These are phyloP conservation scores for Edolisoma coerulescens DNA, from an alignment of 2,113 vertebrate species.

Conservation along the genomic window DNA sequence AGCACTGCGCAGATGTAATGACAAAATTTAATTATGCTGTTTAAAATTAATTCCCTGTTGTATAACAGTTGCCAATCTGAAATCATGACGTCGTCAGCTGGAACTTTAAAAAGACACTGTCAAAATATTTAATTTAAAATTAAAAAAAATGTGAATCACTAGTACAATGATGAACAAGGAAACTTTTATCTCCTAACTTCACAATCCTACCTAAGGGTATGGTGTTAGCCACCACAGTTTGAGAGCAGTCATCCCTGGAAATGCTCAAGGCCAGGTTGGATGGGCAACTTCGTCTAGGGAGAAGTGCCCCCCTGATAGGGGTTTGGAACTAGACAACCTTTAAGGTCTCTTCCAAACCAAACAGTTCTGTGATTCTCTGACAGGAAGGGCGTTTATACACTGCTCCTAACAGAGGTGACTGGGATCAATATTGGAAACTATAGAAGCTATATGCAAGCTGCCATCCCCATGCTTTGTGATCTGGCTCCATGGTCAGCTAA, in stretches of 20 bases:
- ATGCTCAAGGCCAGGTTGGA: not conserved
- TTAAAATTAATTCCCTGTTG: not conserved
- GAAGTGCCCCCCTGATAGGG: not conserved
- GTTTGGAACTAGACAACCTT: not conserved
- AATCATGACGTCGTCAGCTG: not conserved
- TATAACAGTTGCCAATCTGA: not conserved
- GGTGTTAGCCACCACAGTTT: not conserved
- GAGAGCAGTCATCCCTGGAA: not conserved
- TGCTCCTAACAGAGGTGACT: not conserved
- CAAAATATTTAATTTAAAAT: not conserved
- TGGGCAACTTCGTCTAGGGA: not conserved
- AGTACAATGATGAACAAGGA: not conserved
- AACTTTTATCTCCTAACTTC: not conserved
- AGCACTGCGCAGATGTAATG: not conserved
- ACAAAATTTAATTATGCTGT: not conserved
- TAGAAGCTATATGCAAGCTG: not conserved
- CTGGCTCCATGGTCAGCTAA: fast-evolving
- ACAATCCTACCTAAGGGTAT: not conserved
- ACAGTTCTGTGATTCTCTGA: not conserved
- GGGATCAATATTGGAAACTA: not conserved
- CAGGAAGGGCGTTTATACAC: not conserved
- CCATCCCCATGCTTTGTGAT: not conserved
- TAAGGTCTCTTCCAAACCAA: not conserved
- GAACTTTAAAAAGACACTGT: not conserved
- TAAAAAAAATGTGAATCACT: not conserved